Percentiles rank a stretch among this genome's conserved stretches.
Evolutionary conservation across 1,140 invertebrate genomes (phyloP).

Genomic region (Apis cerana): DNA sequence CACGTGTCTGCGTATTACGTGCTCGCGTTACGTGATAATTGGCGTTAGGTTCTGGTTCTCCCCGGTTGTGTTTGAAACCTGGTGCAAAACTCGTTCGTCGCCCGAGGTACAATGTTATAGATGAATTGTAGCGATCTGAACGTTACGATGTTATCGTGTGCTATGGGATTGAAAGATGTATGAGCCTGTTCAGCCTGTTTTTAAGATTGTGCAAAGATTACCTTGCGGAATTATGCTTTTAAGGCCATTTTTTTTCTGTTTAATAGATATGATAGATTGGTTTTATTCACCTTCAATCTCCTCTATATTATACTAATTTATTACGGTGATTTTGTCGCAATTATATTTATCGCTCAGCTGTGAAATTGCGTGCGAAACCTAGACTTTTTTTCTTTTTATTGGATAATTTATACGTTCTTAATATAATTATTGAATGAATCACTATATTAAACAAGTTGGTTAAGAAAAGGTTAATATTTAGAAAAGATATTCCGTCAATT

Average conservation of each 20-base stretch:
- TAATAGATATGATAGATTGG: background rate
- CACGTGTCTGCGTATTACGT: background rate
- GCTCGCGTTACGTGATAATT: slow-evolving; percentile 21
- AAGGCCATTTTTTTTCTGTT: background rate
- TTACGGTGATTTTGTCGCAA: background rate
- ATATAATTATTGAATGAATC: background rate
- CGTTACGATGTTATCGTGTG: background rate
- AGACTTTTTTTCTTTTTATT: background rate
- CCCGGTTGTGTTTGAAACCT: background rate
- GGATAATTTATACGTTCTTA: background rate
- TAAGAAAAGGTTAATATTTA: too few relatives aligned
- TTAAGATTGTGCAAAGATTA: slow-evolving; percentile 5
- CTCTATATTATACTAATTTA: background rate
- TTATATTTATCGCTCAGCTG: background rate
- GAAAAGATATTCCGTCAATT: background rate
- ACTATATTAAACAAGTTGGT: too few relatives aligned
- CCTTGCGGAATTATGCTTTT: background rate
- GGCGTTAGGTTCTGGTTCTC: background rate
- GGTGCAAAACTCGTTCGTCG: slow-evolving; percentile 13
- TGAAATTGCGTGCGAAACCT: background rate
- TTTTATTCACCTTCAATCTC: background rate
- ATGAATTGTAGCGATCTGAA: slow-evolving; percentile 19
- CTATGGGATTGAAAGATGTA: slow-evolving; percentile 23
- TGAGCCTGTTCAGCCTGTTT: slow-evolving; percentile 3
- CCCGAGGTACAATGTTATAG: slow-evolving; percentile 16